A percentile compares a stretch with the other conserved stretches of the same genome.
Conservation (phyloP, 1,140 invertebrate species). For the Hetaerina americana region DNA sequence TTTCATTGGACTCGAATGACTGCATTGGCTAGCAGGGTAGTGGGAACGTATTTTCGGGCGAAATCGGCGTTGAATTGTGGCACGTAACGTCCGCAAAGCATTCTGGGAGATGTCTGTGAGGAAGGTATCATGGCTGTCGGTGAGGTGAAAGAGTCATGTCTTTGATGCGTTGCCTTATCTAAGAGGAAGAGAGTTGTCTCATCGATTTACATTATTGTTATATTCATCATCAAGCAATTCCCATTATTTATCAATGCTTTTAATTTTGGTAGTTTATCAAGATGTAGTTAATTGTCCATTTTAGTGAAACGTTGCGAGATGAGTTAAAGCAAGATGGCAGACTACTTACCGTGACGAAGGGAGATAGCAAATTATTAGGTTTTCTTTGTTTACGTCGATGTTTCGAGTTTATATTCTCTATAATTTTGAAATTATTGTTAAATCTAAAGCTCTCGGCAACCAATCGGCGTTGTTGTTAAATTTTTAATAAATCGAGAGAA, state of each 20-base stretch:
- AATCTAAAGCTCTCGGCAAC: background rate
- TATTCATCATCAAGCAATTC: background rate
- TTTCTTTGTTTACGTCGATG: background rate
- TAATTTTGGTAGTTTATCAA: background rate
- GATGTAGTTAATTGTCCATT: background rate
- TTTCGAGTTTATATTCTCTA: background rate
- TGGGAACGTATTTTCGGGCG: constrained; percentile 12
- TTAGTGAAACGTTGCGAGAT: constrained; percentile 1
- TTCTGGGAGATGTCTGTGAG: constrained; percentile 13
- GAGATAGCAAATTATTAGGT: background rate
- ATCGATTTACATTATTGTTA: too few relatives aligned
- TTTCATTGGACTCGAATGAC: background rate
- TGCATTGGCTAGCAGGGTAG: background rate
- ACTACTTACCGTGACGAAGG: constrained; percentile 9
- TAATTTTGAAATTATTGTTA: background rate
- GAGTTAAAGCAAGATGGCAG: constrained; percentile 13
- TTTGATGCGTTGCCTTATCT: background rate
- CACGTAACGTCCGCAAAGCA: constrained; percentile 15
- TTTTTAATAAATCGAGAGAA: background rate
- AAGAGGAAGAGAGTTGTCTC: background rate
- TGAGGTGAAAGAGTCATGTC: background rate
- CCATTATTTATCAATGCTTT: background rate
- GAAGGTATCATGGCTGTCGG: constrained; percentile 15
- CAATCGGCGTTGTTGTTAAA: background rate
- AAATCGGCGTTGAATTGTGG: constrained; percentile 14